Base-by-base conservation (phyloP, 2,113 vertebrate species). In the Serilophus lunatus region DNA sequence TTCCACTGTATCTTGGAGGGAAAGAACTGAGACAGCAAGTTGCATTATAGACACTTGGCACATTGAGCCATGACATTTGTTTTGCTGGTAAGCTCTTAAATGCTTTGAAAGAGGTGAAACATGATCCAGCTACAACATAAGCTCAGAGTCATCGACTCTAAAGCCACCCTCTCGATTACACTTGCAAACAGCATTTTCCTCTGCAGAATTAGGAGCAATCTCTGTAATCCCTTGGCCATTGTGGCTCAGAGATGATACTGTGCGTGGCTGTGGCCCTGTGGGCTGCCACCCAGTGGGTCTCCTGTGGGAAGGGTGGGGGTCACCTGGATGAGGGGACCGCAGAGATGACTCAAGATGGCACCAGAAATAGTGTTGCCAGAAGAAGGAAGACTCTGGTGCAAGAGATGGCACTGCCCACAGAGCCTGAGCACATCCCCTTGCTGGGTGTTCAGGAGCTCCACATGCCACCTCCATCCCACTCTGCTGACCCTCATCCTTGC, bases 61-160 rank as follows among this genome's bases (percentile, higher is more conserved):
- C 92, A 86, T 95, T 96, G 95, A 80, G 71, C 86, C 80, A 72
- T n/a, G 83, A 81, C 92, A 81, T 90, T 90, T 95, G 87, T 89
- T 95, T 97, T 97, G 92, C 89, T 97, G 90, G 79, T 96, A 91
- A 91, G 87, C 93, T 80, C 85, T 95, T 95, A 79, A 95, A 93
- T 33, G 75, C 79, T 88, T 93, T 89, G 90, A 83, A 93, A 93
- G 77, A 85, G 59, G 61, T 86, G 96, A 97, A 97, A 97, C 47
- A n/a, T 0, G 60, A 97, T 93, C 94, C 90, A 85, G 59, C 78
- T 57, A 84, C 95, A 83, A 49, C 74, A 78, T 13, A 44, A 93
- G 81, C 89, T 82, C 26, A 11, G 42, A 94, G 68, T 78, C 68
- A 59, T 76, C 5, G 22, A 10, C 50, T 77, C 90, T 15, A 85